Evolutionary conservation across 2,113 vertebrate genomes (phyloP), one percentile per base, ranked within the genome.

Genomic region (Amblyornis subalaris): DNA sequence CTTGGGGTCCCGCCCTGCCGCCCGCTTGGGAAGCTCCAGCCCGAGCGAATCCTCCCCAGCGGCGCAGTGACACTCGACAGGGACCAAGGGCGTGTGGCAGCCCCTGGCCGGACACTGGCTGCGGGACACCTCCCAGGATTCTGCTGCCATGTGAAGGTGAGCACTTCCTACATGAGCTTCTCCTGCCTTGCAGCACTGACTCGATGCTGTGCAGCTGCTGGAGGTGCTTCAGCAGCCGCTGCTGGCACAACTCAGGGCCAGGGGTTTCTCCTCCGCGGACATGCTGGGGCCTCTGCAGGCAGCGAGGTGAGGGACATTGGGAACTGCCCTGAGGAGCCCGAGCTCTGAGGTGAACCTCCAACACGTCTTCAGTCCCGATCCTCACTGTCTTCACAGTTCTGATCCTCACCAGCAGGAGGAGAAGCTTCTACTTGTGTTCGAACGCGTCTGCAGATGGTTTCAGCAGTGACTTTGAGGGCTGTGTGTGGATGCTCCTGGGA

Each of bases 61-160:
- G 35, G 42, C 0, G 1, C 25, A 7, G 20, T 3, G 25, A 16
- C 36, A 6, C 44, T 4, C 13, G 23, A 5, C 20, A 12, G 42
- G 64, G 48, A 25, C 2, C 0, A 14, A 20, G 28, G 10, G 25
- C 9, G 1, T 4, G 12, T 9, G 55, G 33, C 55, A 28, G 64
- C 35, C 31, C 10, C 1, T 0, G 29, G 51, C 26, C 14, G 7
- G 57, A 9, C 11, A 0, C 44, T 1, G 4, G 4, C 61, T 22
- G 38, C n/a, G 80, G 40, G 57, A 89, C 74, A 61, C 70, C 29
- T 72, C n/a, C 45, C 16, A 3, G 20, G 69, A n/a, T 5, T 23
- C 71, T 91, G 21, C 71, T 11, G 22, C 25, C 7, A 0, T 2
- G 25, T 4, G 65, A 18, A n/a, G 38, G 25, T 8, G 62, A 40